Conservation (phyloP, 2,113 vertebrate genomes). For the Phrynosoma blainvillii region DNA sequence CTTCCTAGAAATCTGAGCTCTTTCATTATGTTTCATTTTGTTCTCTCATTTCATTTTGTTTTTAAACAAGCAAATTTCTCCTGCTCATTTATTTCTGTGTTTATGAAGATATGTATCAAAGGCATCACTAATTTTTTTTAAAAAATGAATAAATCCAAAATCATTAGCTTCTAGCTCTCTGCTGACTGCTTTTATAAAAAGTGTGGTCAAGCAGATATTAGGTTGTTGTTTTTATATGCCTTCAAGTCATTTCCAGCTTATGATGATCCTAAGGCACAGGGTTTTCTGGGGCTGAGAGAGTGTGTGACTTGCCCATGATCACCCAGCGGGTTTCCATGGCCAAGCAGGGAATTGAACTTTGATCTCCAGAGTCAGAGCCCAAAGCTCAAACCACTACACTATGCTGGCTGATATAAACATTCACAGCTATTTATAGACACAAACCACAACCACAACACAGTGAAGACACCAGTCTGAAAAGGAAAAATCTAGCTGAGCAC, state of each 20-base stretch:
- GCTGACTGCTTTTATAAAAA: rapidly evolving
- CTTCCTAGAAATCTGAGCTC: background rate
- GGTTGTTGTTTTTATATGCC: no score
- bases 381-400: background rate
- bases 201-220: rapidly evolving
- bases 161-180: background rate
- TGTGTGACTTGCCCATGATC: no score
- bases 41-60: background rate
- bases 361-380: no score
- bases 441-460: background rate
- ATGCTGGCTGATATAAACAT: background rate
- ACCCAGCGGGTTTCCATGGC: no score
- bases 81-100: background rate
- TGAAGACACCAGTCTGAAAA: background rate
- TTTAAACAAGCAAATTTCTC: background rate
- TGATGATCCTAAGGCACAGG: no score
- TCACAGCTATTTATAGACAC: background rate
- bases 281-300: no score
- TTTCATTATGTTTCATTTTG: background rate
- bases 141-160: background rate
- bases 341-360: no score
- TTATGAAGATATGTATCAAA: background rate
- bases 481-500: background rate
- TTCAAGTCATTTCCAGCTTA: no score
- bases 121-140: background rate